Conservation (phyloP, 2,888 invertebrate genomes). For the Drosophila testacea region DNA sequence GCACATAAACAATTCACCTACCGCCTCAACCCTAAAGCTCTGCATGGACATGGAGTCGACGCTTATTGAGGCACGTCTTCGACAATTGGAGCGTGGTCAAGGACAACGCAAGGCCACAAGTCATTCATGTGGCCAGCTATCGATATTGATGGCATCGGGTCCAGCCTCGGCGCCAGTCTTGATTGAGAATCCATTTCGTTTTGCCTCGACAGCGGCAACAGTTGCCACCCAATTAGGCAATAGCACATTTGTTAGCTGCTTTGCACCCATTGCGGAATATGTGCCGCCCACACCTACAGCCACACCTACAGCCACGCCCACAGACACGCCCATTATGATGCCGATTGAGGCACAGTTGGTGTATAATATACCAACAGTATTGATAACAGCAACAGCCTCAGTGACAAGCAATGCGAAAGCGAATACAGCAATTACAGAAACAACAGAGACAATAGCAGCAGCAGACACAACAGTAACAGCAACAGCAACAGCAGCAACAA, state of each 20-base stretch:
- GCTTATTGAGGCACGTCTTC: slow-evolving; percentile 14
- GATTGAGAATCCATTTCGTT: slow-evolving; percentile 70
- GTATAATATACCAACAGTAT: slow-evolving; percentile 58
- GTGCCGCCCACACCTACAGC: slow-evolving; percentile 19
- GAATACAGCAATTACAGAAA: slow-evolving; percentile 9
- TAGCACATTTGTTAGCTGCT: slow-evolving; percentile 63
- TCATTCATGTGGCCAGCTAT: slow-evolving; percentile 63
- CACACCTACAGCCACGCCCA: slow-evolving; percentile 6
- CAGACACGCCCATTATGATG: neutral
- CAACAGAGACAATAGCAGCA: slow-evolving; percentile 16
- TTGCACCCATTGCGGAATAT: slow-evolving; percentile 76
- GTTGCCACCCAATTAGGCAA: neutral
- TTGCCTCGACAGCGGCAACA: slow-evolving; percentile 25
- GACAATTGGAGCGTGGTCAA: slow-evolving; percentile 18
- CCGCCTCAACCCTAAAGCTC: slow-evolving; percentile 73
- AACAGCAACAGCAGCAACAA: slow-evolving; percentile 20
- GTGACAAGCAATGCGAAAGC: slow-evolving; percentile 23
- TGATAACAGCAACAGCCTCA: slow-evolving; percentile 48
- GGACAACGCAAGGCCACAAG: slow-evolving; percentile 44
- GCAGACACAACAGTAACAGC: slow-evolving; percentile 17
- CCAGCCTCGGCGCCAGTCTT: slow-evolving; percentile 64
- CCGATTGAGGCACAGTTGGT: slow-evolving; percentile 25
- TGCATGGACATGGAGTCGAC: slow-evolving; percentile 66
- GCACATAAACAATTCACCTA: slow-evolving; percentile 61
- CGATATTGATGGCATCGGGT: slow-evolving; percentile 51